Percentiles rank a stretch among this genome's conserved stretches.
Evolutionary conservation across 1,140 invertebrate genomes (phyloP).

Genomic region (Dendrolimus kikuchii): DNA sequence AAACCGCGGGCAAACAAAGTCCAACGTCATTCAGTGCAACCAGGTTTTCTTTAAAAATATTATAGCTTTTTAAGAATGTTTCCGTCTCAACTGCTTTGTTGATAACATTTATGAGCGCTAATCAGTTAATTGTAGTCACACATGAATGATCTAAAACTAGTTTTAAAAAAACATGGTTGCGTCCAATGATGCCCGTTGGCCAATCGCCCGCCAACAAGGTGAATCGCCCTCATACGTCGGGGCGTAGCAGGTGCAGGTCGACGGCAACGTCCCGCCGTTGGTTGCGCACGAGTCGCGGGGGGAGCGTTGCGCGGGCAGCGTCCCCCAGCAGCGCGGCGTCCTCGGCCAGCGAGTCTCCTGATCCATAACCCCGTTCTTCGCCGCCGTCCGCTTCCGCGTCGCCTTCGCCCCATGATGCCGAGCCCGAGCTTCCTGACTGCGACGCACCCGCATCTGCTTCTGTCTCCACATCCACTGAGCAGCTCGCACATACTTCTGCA

Average conservation of each 20-base stretch:
- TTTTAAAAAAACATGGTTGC: not conserved
- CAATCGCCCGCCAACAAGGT: not conserved
- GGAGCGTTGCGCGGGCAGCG: slow-evolving; percentile 31
- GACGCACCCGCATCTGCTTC: slow-evolving; percentile 47
- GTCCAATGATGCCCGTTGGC: slow-evolving; percentile 6
- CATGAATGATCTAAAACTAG: no score
- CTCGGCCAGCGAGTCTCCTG: slow-evolving; percentile 67
- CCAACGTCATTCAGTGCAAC: no score
- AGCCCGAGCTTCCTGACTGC: slow-evolving; percentile 65
- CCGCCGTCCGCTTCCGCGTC: slow-evolving; percentile 53
- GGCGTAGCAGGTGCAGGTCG: slow-evolving; percentile 60
- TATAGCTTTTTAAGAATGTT: no score
- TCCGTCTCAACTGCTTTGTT: no score
- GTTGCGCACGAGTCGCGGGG: slow-evolving; percentile 42
- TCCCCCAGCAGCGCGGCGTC: slow-evolving; percentile 72
- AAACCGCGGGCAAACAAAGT: no score
- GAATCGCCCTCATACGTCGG: slow-evolving; percentile 44
- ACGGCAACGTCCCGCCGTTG: slow-evolving; percentile 58
- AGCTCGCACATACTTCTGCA: slow-evolving; percentile 61
- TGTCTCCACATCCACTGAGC: slow-evolving; percentile 60
- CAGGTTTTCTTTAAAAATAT: no score
- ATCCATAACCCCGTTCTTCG: slow-evolving; percentile 70
- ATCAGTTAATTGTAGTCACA: no score
- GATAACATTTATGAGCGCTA: no score
- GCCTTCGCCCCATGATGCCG: slow-evolving; percentile 70